phyloP scores from a whole-genome alignment of 2,113 vertebrate species.

The Laterallus jamaicensis region DNA sequence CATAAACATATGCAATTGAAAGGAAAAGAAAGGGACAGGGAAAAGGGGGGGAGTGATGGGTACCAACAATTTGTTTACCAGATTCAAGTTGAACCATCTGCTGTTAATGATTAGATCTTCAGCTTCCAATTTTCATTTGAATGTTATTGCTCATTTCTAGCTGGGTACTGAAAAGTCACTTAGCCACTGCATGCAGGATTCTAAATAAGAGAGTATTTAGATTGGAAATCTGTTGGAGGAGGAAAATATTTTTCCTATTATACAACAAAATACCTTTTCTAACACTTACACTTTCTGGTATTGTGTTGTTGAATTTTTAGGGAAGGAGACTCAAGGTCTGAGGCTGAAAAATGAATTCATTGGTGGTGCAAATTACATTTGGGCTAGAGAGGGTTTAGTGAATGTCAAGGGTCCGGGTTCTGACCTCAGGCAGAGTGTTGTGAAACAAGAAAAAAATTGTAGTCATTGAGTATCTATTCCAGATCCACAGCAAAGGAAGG shows the following conservation, averaged over 20 bases:
- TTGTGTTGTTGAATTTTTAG: background rate
- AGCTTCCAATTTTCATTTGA: conserved; percentile 80
- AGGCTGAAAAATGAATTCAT: background rate
- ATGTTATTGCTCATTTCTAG: conserved; percentile 81
- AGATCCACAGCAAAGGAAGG: background rate
- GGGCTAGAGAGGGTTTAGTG: background rate
- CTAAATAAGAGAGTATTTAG: conserved; percentile 73
- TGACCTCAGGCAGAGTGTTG: background rate
- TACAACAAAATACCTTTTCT: conserved; percentile 39
- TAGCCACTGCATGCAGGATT: conserved; percentile 54
- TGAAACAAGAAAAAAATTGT: background rate
- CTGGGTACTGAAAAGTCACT: conserved; percentile 41
- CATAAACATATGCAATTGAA: conserved; percentile 1
- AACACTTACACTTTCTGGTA: conserved; percentile 21
- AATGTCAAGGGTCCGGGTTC: background rate
- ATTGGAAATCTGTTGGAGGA: conserved; percentile 65
- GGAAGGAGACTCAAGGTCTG: conserved; percentile 7
- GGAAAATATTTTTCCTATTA: conserved; percentile 69
- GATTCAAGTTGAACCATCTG: conserved; percentile 78
- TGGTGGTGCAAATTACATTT: background rate
- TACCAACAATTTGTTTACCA: conserved; percentile 75
- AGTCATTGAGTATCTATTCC: background rate
- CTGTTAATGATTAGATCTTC: conserved; percentile 81
- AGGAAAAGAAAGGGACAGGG: background rate
- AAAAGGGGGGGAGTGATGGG: background rate